Evolutionary conservation across 2,797 vertebrate genomes (phyloP), one percentile per base, ranked within the genome.

Genomic region (Propithecus perrieri): DNA sequence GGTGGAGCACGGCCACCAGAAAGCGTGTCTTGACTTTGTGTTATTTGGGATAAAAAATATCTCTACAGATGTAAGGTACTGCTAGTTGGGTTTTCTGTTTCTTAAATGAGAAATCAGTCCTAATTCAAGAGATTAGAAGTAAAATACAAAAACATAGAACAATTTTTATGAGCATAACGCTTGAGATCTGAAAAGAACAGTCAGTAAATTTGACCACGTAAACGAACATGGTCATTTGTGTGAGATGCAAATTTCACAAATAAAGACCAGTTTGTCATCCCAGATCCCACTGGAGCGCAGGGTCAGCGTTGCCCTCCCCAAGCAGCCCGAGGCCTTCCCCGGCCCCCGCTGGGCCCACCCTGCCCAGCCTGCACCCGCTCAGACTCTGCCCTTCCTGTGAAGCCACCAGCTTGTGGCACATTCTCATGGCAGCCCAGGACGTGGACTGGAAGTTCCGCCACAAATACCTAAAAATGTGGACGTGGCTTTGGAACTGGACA

Each of bases 181-280:
- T 17, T 55, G 50, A 72, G 48, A 41, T 20, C 30, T 30, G 26
- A 80, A 4, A n/a, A 48, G 59, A 2, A 46, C 67, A 38, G 46
- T 24, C 57, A 71, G 1, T 74, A n/a, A 4, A 15, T 41, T n/a
- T 18, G 48, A 80, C 41, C 20, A 26, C 10, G 20, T 24, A 30
- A 0, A 50, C 5, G 50, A 61, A 22, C 0, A 4, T 30, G 48
- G 13, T 14, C 48, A 1, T 48, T 48, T 43, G 22, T 38, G 26
- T 0, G 26, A 22, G 7, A 13, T 6, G 0, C 22, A 6, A 4
- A 8, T 55, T 26, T 53, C 20, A 11, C 33, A 22, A 26, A 5
- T n/a, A 28, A 18, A 53, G n/a, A 26, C 7, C 0, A 18, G 35
- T 15, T 43, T 46, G 5, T 15, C 46, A 14, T 30, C 20, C 38